These are phyloP conservation scores for Sterna hirundo DNA, from an alignment of 2,113 vertebrate genomes.

Conservation along the genomic window DNA sequence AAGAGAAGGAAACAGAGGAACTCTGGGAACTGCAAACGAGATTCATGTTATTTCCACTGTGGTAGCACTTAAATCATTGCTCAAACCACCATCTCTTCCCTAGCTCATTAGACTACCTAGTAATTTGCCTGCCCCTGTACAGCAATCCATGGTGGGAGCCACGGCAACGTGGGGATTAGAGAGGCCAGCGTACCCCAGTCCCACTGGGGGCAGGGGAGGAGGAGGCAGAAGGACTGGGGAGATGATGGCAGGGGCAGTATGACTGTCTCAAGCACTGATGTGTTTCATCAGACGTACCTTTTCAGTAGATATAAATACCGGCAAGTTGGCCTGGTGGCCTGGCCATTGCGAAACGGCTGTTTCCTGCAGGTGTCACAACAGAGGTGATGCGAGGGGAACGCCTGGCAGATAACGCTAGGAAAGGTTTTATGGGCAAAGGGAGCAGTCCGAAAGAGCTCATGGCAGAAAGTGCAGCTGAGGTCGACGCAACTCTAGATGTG, in stretches of 20 bases:
- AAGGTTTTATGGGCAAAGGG: neutral
- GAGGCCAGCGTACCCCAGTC: neutral
- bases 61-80: neutral
- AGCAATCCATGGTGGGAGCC: neutral
- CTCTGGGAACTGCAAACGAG: neutral
- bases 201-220: neutral
- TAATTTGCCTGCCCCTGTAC: neutral
- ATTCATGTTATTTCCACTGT: neutral
- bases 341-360: neutral
- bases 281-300: neutral
- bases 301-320: neutral
- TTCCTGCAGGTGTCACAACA: neutral
- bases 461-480: neutral
- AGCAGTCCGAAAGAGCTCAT: neutral
- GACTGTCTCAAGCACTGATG: neutral
- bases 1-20: neutral
- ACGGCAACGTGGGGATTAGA: neutral
- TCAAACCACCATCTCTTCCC: slow-evolving; percentile 16
- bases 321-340: neutral
- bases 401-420: neutral
- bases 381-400: neutral
- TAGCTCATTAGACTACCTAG: neutral
- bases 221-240: neutral
- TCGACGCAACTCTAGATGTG: neutral
- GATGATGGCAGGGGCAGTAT: neutral